Evolutionary conservation across 2,113 vertebrate species (phyloP), one percentile per base, ranked within the genome.

Genomic region (Hemiprocne comata): DNA sequence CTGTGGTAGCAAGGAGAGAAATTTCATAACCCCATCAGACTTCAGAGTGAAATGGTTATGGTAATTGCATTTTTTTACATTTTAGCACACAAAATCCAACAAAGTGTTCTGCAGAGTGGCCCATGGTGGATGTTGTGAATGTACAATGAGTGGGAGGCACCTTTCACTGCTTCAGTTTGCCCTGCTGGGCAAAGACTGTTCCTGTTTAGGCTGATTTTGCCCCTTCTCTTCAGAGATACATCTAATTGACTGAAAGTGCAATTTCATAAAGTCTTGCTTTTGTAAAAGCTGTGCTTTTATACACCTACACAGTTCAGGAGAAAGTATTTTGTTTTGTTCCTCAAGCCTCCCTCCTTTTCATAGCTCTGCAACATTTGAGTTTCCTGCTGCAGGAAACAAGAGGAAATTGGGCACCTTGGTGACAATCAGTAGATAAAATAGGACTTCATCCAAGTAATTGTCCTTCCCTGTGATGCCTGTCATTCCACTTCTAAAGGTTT

Each of bases 301-400:
- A 95, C 87, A 80, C 92, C 95, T 75, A 93, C 92, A 58, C 70
- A 40, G 69, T 94, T 96, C 88, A 93, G 73, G 31, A 65, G 34
- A 71, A 93, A 69, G 73, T 92, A 50, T 84, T 94, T 96, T 96
- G 72, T 83, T 95, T 88, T 92, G 83, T 95, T 96, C 66, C 74
- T 91, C 31, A 87, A 65, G 44, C 57, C 70, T 85, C 76, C 31
- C 26, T 91, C 70, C 33, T 93, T 95, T 82, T 92, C 86, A 62
- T 72, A 92, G 40, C n/a, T 86, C 53, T 96, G 76, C 50, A 71
- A 46, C 93, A 90, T 89, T 96, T 93, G n/a, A 26, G 26, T 91
- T 93, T 57, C 48, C 77, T 29, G 46, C 60, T 81, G 38, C 87
- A 87, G 85, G 77, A 93, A 90, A 86, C 72, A 90, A 91, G 95